Conservation (phyloP, 2,888 invertebrate genomes). For the Melolontha melolontha region DNA sequence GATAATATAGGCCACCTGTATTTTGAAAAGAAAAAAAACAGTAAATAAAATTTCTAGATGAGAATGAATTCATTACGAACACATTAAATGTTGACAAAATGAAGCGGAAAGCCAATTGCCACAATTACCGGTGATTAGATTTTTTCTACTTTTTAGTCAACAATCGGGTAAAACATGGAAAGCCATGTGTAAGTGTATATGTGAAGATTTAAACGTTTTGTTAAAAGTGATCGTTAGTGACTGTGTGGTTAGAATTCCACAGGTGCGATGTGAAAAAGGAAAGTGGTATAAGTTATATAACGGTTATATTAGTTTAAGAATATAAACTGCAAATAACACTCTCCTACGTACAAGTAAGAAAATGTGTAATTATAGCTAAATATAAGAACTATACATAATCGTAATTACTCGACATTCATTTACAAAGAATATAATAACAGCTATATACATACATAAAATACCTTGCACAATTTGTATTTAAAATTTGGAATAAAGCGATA, state of each 20-base stretch:
- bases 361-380: no score
- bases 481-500: no score
- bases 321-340: conserved; percentile 35
- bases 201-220: conserved; percentile 4
- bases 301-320: conserved; percentile 7
- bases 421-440: no score
- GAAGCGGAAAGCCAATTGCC: conserved; percentile 39
- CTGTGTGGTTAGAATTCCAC: conserved; percentile 18
- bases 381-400: no score
- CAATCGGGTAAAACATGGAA: conserved; percentile 25
- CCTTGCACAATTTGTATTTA: no score
- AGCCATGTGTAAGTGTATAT: conserved; percentile 18
- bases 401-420: no score
- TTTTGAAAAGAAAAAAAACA: conserved; percentile 10
- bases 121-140: conserved; percentile 44
- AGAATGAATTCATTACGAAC: conserved; percentile 13
- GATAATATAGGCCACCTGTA: conserved; percentile 13
- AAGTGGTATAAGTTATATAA: conserved; percentile 15
- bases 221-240: background rate
- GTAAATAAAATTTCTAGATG: conserved; percentile 8
- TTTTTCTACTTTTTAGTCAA: conserved; percentile 29
- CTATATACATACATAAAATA: no score
- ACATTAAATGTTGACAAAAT: conserved; percentile 17
- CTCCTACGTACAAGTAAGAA: background rate
- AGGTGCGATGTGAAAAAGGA: conserved; percentile 21